Conservation (phyloP, 1,140 invertebrate genomes). For the Orchesella cincta region DNA sequence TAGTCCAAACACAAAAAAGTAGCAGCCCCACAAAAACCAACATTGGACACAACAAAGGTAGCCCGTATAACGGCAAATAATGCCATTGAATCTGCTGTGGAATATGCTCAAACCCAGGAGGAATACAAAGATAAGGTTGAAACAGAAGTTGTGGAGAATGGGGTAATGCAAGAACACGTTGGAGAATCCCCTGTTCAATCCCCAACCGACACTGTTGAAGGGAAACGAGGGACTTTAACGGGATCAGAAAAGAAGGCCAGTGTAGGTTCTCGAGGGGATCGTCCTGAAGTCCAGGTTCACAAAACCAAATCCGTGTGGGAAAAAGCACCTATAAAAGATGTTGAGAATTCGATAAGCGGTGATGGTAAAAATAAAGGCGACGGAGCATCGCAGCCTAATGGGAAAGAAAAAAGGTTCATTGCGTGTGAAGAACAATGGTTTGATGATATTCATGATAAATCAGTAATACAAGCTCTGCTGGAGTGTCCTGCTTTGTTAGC, state of each 20-base stretch:
- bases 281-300: too few species aligned
- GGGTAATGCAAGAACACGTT: background rate
- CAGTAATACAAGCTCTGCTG: conserved; percentile 23
- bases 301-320: too few species aligned
- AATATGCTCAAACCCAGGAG: background rate
- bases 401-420: conserved; percentile 7
- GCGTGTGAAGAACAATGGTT: conserved; percentile 18
- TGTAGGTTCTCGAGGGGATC: too few species aligned
- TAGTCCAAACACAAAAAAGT: too few species aligned
- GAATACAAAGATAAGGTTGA: background rate
- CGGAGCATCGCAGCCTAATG: too few species aligned
- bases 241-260: too few species aligned
- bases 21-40: background rate
- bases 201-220: too few species aligned
- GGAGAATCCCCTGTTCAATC: too few species aligned
- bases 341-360: too few species aligned
- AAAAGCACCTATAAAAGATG: too few species aligned
- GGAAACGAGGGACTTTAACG: too few species aligned
- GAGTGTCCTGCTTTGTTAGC: conserved; percentile 39
- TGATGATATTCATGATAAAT: conserved; percentile 18
- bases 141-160: background rate
- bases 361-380: too few species aligned
- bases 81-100: background rate
- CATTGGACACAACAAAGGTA: background rate
- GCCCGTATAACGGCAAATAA: background rate